Percentiles rank a stretch among this genome's conserved stretches.
Conservation (phyloP, 2,113 vertebrate species). For the Paracanthobrama guichenoti region DNA sequence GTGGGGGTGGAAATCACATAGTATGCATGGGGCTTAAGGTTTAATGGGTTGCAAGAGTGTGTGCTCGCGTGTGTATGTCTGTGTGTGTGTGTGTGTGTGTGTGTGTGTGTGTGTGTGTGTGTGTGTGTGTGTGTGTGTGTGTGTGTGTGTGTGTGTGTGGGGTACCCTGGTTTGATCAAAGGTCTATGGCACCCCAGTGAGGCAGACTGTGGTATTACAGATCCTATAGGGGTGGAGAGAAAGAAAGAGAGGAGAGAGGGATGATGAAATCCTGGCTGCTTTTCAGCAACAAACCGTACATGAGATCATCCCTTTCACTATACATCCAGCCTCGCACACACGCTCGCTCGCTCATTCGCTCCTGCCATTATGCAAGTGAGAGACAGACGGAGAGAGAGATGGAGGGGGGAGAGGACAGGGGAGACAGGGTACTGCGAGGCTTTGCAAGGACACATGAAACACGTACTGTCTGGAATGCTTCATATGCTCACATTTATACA, state of each 20-base stretch:
- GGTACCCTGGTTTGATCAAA: conserved; percentile 8
- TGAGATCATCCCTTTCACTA: conserved; percentile 59
- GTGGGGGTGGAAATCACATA: not conserved
- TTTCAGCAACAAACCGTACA: conserved; percentile 59
- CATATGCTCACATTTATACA: conserved; percentile 23
- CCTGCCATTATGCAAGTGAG: conserved; percentile 50
- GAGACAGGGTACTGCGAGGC: not conserved
- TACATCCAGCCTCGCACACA: conserved; percentile 21
- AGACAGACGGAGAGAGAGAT: not conserved
- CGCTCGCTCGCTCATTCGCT: not conserved
- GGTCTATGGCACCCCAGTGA: conserved; percentile 59
- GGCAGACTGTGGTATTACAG: conserved; percentile 27
- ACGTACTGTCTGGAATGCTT: conserved; percentile 10
- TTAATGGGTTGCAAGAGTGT: not conserved
- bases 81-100: too few relatives aligned
- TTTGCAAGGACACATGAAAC: conserved; percentile 51
- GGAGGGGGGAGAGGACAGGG: not conserved
- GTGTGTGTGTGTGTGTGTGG: conserved; percentile 10
- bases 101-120: too few relatives aligned
- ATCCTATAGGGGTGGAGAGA: conserved; percentile 9
- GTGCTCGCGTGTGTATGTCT: too few relatives aligned
- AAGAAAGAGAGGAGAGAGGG: conserved; percentile 15
- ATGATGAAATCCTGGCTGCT: conserved; percentile 63
- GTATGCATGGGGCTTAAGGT: not conserved
- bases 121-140: too few relatives aligned